These are phyloP conservation scores for Palythoa grandiflora DNA, from an alignment of 92 coral and sea anemone species.

Conservation along the genomic window DNA sequence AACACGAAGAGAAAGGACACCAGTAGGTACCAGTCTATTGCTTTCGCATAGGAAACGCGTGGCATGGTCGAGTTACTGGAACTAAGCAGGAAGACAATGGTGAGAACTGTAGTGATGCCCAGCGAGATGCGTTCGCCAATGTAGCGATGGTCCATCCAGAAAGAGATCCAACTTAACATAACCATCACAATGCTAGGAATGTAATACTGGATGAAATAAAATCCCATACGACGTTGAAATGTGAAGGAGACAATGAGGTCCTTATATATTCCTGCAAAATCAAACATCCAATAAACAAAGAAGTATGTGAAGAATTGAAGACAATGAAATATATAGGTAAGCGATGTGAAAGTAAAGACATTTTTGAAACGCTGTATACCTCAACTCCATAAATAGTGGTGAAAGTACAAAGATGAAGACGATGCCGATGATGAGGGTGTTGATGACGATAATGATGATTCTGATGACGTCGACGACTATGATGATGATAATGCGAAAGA, in stretches of 20 bases:
- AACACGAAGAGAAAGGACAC: constrained; percentile 95
- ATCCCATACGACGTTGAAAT: constrained; percentile 96
- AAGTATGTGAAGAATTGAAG: not conserved
- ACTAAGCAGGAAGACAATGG: constrained; percentile 96
- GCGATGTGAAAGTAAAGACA: too few relatives aligned
- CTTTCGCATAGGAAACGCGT: constrained; percentile 98
- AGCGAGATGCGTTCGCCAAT: constrained; percentile 98
- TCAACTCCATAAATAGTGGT: not conserved
- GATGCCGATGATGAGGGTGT: not conserved
- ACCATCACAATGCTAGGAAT: constrained; percentile 95
- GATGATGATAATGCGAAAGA: not conserved
- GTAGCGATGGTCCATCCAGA: constrained; percentile 97
- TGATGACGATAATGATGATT: not conserved
- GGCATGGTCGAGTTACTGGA: constrained; percentile 99
- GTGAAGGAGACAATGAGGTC: constrained; percentile 88
- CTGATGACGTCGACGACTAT: not conserved
- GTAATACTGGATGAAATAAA: constrained; percentile 94
- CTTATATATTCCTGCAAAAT: constrained; percentile 78
- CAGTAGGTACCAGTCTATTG: constrained; percentile 98
- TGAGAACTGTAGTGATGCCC: constrained; percentile 96
- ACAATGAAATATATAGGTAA: not conserved
- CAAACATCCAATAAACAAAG: not conserved
- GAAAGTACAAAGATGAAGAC: not conserved
- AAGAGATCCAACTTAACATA: constrained; percentile 92
- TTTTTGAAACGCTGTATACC: too few relatives aligned